Conservation (phyloP, 1,140 invertebrate species). For the Sesamia nonagrioides region DNA sequence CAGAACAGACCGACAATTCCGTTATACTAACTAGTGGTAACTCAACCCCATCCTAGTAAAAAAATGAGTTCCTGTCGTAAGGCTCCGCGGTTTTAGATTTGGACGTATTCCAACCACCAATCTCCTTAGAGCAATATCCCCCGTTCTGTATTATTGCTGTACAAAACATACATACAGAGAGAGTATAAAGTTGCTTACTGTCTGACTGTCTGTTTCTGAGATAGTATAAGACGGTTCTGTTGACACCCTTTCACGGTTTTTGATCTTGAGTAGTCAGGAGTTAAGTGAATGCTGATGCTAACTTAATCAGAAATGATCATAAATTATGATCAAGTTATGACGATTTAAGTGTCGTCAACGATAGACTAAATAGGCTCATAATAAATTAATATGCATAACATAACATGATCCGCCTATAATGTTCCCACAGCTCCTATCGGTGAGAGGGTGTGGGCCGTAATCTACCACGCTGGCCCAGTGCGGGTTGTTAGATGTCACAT, state of each 20-base stretch:
- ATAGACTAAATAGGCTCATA: no score
- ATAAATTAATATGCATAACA: no score
- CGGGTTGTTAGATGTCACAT: no score
- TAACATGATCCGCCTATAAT: no score
- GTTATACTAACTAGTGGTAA: no score
- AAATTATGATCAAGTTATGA: background rate
- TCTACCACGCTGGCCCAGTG: no score
- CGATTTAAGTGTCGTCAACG: no score
- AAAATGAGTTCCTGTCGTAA: conserved; percentile 7
- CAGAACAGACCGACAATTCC: no score
- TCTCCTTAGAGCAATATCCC: conserved; percentile 49
- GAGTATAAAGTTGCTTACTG: conserved; percentile 47
- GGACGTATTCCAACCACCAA: conserved; percentile 54
- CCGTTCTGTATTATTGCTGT: conserved; percentile 45
- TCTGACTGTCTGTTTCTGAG: conserved; percentile 23
- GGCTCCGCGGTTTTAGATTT: conserved; percentile 43
- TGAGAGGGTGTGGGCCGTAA: no score
- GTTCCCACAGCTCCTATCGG: no score
- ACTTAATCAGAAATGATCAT: background rate
- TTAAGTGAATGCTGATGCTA: conserved; percentile 2
- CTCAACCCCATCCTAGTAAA: background rate
- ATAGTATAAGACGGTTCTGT: conserved; percentile 34
- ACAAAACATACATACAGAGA: conserved; percentile 49
- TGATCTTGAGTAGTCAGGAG: background rate
- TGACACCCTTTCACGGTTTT: conserved; percentile 18